A percentile compares a stretch with the other conserved stretches of the same genome.
Conservation (phyloP, 2,888 invertebrate genomes). For the Eristalis intricaria region DNA sequence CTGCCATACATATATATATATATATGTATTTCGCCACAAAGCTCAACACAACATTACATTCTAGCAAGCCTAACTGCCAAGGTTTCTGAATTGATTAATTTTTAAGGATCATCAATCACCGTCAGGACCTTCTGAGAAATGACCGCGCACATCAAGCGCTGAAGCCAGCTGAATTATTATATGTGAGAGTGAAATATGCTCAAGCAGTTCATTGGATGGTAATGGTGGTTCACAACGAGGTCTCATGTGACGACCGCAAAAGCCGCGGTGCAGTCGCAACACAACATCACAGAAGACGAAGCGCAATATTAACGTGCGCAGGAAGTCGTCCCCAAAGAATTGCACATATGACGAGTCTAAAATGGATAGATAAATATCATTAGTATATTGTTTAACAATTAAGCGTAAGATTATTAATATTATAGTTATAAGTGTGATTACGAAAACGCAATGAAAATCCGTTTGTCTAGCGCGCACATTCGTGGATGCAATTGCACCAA, state of each 20-base stretch:
- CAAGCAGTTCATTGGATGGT: conserved; percentile 92
- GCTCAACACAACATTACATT: conserved; percentile 67
- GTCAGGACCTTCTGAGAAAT: conserved; percentile 81
- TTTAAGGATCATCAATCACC: conserved; percentile 81
- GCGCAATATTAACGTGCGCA: conserved; percentile 92
- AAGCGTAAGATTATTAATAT: too few species aligned
- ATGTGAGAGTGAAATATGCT: conserved; percentile 90
- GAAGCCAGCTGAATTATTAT: conserved; percentile 91
- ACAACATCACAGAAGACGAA: conserved; percentile 97
- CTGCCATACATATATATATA: conserved; percentile 32
- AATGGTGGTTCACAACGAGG: conserved; percentile 93
- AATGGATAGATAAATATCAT: conserved; percentile 71
- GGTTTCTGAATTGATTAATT: conserved; percentile 72
- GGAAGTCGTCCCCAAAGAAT: conserved; percentile 97
- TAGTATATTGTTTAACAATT: neutral
- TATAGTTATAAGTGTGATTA: neutral
- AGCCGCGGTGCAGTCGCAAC: conserved; percentile 92
- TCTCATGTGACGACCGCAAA: conserved; percentile 91
- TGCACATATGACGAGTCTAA: conserved; percentile 88
- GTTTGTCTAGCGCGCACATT: too few species aligned
- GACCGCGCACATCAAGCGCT: conserved; percentile 89
- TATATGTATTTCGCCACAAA: conserved; percentile 12
- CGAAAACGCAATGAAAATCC: too few species aligned
- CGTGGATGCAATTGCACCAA: too few species aligned
- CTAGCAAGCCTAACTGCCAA: conserved; percentile 69